Evolutionary conservation across 1,140 invertebrate species (phyloP), one percentile per base, ranked within the genome.

Genomic region (Ruditapes philippinarum): DNA sequence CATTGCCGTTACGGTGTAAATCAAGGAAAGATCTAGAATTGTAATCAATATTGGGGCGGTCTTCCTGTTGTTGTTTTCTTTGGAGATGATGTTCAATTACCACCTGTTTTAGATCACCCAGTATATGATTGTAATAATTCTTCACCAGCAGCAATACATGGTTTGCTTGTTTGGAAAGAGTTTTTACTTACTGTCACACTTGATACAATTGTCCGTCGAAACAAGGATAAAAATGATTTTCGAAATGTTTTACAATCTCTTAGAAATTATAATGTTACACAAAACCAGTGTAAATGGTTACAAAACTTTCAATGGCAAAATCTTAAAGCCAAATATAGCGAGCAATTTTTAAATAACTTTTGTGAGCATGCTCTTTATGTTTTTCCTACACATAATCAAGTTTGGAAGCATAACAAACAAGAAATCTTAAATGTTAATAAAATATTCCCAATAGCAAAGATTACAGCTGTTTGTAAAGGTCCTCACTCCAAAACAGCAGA

Each of bases 81-180:
- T 54, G 89, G 86, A 17, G 90, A 90, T 85, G 83, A 89, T 85
- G 91, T 91, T 7, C 89, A 90, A 42, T n/a, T 91, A 19, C 91
- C 82, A 33, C 90, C 90, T 65, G 90, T 91, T 33, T 40, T 90
- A 14, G 86, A 91, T 73, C 22, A 25, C 40, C 86, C 91, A 19
- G 49, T 91, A 19, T 90, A 91, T 54, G 54, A 60, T 60, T 79
- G 22, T 54, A 91, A 85, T 74, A 89, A 54, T 14, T n/a, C 12
- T 22, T 54, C 4, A 14, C 51, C 51, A 19, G 51, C 51, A 54
- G 12, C 22, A n/a, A 9, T 54, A 54, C 51, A 54, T 54, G 51
- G 51, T 31, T 17, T 51, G 1, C 17, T 88, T 19, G 86, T 89
- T 17, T 89, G 88, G 80, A 84, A 85, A 33, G 80, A 89, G 68